phyloP scores from a whole-genome alignment of 2,888 invertebrate genomes.

The Agrotis puta region DNA sequence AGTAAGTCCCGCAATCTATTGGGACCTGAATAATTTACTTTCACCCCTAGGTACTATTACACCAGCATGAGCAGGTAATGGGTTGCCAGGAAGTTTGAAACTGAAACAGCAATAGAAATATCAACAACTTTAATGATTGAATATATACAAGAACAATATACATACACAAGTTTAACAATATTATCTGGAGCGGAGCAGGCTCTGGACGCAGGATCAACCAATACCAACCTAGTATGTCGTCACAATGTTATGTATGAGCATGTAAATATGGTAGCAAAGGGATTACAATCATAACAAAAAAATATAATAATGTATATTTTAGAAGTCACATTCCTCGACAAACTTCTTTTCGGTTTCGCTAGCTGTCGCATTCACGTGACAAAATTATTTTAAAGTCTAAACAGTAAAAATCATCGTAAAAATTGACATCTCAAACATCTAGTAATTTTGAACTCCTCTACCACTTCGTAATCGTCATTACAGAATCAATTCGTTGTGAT shows the following conservation, averaged over 20 bases:
- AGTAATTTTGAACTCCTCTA: conserved; percentile 39
- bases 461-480: conserved; percentile 42
- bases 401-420: conserved; percentile 51
- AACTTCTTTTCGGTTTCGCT: conserved; percentile 53
- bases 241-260: conserved; percentile 37
- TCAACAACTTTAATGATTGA: conserved; percentile 90
- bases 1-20: too few relatives aligned
- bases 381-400: conserved; percentile 26
- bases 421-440: conserved; percentile 39
- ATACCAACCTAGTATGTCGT: conserved; percentile 25
- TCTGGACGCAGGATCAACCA: conserved; percentile 30
- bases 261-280: conserved; percentile 32
- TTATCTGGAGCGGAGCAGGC: conserved; percentile 67
- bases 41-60: background rate
- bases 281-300: conserved; percentile 36
- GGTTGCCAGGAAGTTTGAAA: conserved; percentile 27
- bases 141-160: conserved; percentile 90
- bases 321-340: conserved; percentile 38
- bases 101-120: conserved; percentile 81
- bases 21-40: too few relatives aligned
- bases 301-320: conserved; percentile 18
- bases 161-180: conserved; percentile 84
- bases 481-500: conserved; percentile 64
- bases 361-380: conserved; percentile 56
- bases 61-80: background rate